Evolutionary conservation across 1,140 invertebrate species (phyloP).

Genomic region (Trichonephila inaurata): DNA sequence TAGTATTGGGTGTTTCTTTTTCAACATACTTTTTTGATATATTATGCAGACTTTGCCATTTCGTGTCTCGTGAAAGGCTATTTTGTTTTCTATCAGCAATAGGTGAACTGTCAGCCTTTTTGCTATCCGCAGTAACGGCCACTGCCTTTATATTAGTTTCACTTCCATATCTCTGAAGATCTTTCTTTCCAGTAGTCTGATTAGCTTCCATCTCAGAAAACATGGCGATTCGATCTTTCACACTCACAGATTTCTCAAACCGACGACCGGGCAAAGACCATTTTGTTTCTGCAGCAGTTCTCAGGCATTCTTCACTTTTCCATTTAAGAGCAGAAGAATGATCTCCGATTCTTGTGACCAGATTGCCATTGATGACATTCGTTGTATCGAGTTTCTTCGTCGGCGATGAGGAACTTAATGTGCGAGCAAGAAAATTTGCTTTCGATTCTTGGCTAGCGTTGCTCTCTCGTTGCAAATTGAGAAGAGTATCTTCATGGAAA

Average conservation of each 20-base stretch:
- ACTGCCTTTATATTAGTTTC: constrained; percentile 65
- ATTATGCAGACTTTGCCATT: constrained; percentile 74
- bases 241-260: constrained; percentile 83
- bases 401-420: constrained; percentile 47
- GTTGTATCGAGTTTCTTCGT: constrained; percentile 39
- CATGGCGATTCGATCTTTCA: constrained; percentile 93
- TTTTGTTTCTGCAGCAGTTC: constrained; percentile 86
- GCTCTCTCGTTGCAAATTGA: constrained; percentile 48
- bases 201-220: constrained; percentile 84
- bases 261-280: constrained; percentile 39
- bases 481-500: constrained; percentile 59
- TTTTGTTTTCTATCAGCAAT: neutral
- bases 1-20: neutral
- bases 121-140: neutral
- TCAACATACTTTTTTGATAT: constrained; percentile 28
- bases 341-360: neutral
- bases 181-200: constrained; percentile 22
- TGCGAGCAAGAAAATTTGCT: constrained; percentile 51
- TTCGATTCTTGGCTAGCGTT: constrained; percentile 48
- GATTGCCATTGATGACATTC: neutral
- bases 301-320: constrained; percentile 80
- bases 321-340: constrained; percentile 77
- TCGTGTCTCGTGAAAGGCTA: constrained; percentile 32
- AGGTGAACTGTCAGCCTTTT: neutral
- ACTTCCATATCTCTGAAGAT: constrained; percentile 66